Percentiles rank a stretch among this genome's conserved stretches.
These are phyloP conservation scores for Chymomyza amoena DNA, from an alignment of 2,888 invertebrate species.

Conservation along the genomic window DNA sequence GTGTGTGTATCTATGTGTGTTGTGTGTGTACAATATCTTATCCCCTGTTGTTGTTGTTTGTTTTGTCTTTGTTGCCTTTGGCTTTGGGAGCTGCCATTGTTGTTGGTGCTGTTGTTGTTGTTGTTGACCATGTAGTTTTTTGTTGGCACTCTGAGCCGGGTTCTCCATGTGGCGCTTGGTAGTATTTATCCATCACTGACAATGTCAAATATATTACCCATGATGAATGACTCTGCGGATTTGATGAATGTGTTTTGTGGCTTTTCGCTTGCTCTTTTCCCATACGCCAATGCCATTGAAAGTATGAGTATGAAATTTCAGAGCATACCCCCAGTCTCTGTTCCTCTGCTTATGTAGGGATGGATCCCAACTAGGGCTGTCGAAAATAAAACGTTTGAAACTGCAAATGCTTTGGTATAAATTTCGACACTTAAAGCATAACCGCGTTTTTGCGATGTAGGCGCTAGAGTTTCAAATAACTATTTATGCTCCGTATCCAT, in stretches of 20 bases:
- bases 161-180: constrained; percentile 34
- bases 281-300: not conserved
- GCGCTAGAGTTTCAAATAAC: not conserved
- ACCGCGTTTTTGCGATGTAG: constrained; percentile 50
- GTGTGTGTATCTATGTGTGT: constrained; percentile 20
- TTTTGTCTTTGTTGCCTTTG: constrained; percentile 32
- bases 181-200: constrained; percentile 74
- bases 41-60: constrained; percentile 1
- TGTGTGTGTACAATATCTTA: not conserved
- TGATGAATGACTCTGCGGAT: constrained; percentile 73
- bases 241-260: constrained; percentile 74
- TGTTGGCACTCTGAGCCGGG: constrained; percentile 31
- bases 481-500: not conserved
- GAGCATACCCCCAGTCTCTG: not conserved
- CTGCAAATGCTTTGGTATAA: constrained; percentile 71
- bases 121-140: constrained; percentile 1
- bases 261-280: constrained; percentile 45
- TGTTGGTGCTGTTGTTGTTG: constrained; percentile 16
- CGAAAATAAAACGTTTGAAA: constrained; percentile 36
- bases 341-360: not conserved
- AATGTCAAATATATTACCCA: constrained; percentile 74
- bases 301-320: not conserved
- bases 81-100: constrained; percentile 28
- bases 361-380: not conserved
- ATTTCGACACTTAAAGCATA: constrained; percentile 65